phyloP scores from a whole-genome alignment of 1,140 invertebrate genomes.

The Nasonia vitripennis region DNA sequence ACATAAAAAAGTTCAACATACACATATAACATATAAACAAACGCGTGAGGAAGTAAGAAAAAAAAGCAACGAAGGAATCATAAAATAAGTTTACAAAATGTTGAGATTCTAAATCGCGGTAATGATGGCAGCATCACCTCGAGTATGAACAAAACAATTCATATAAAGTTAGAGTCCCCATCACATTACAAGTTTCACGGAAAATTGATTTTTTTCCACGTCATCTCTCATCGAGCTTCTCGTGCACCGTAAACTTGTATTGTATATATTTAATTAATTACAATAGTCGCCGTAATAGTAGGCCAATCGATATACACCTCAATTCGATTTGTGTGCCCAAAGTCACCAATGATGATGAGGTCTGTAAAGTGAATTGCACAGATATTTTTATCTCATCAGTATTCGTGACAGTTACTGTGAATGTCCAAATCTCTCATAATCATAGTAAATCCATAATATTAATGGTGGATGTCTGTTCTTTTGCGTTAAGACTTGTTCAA shows the following conservation, averaged over 20 bases:
- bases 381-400: too few species aligned
- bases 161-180: neutral
- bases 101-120: conserved; percentile 5
- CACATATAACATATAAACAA: conserved; percentile 14
- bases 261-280: conserved; percentile 36
- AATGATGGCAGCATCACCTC: conserved; percentile 29
- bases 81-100: neutral
- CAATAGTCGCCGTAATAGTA: conserved; percentile 37
- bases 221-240: neutral
- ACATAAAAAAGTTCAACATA: conserved; percentile 20
- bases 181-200: neutral
- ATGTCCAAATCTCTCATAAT: too few species aligned
- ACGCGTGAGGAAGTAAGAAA: conserved; percentile 20
- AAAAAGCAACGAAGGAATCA: conserved; percentile 8
- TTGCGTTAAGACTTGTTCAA: too few species aligned
- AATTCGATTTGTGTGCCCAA: too few species aligned
- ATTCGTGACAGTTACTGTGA: too few species aligned
- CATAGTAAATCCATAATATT: too few species aligned
- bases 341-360: too few species aligned
- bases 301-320: conserved; percentile 22
- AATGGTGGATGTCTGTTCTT: too few species aligned
- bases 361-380: too few species aligned
- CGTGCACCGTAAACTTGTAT: neutral
- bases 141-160: conserved; percentile 1
- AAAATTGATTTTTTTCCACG: conserved; percentile 16